Evolutionary conservation across 1,140 invertebrate species (phyloP).

Genomic region (Anastrepha obliqua): DNA sequence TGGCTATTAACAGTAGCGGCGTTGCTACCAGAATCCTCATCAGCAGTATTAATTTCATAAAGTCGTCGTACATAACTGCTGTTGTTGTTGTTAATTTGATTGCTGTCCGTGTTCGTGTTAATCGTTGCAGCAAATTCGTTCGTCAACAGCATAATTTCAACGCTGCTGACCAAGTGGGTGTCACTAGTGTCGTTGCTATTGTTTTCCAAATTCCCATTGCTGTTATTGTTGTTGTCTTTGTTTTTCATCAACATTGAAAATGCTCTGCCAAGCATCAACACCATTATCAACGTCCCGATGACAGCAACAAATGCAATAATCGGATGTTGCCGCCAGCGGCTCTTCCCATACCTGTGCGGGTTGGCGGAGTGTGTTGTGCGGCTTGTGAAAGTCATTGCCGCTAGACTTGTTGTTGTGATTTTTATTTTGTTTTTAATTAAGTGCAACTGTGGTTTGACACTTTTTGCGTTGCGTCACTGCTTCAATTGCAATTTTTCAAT

Average conservation of each 20-base stretch:
- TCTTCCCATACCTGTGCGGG: neutral
- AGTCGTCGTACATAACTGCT: neutral
- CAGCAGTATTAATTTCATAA: neutral
- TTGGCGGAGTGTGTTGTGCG: neutral
- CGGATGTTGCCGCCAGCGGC: neutral
- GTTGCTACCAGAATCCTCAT: neutral
- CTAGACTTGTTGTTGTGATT: neutral
- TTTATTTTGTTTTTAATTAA: conserved; percentile 30
- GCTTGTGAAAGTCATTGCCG: neutral
- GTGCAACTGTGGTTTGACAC: conserved; percentile 34
- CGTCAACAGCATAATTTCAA: conserved; percentile 14
- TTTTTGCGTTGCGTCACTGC: neutral
- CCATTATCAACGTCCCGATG: neutral
- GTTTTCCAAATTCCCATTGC: neutral
- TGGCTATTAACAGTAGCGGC: neutral
- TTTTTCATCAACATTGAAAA: neutral
- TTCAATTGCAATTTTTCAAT: conserved; percentile 20
- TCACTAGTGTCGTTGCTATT: neutral
- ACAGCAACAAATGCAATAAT: conserved; percentile 3
- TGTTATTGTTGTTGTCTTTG: neutral
- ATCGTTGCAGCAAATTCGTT: conserved; percentile 26
- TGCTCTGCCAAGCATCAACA: neutral
- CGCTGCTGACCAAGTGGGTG: neutral
- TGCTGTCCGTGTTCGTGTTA: neutral
- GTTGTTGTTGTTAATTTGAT: neutral